A percentile compares a stretch with the other conserved stretches of the same genome.
Evolutionary conservation across 2,797 vertebrate genomes (phyloP).

Genomic region (Hoplostethus atlanticus): DNA sequence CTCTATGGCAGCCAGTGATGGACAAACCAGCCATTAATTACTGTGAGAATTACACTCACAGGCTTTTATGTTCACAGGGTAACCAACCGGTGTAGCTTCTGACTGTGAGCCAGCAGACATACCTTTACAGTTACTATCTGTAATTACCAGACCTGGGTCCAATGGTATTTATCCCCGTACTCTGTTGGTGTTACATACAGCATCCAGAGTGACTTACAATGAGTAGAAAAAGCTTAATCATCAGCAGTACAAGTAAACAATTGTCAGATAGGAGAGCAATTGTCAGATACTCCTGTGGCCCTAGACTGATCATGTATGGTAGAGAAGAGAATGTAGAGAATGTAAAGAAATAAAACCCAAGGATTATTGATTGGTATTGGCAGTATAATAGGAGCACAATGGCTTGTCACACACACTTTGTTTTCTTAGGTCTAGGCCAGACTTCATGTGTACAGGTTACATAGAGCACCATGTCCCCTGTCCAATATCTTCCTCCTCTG

Average conservation of each 20-base stretch:
- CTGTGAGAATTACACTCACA: slow-evolving; percentile 19
- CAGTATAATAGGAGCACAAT: too few relatives aligned
- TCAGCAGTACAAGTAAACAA: neutral
- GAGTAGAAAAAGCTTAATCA: neutral
- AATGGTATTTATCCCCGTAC: too few relatives aligned
- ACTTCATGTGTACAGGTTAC: neutral
- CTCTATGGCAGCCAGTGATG: slow-evolving; percentile 47
- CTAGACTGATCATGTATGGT: too few relatives aligned
- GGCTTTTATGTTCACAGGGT: slow-evolving; percentile 43
- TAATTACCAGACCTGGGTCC: neutral
- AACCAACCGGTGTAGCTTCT: slow-evolving; percentile 27
- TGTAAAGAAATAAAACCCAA: too few relatives aligned
- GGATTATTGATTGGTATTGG: too few relatives aligned
- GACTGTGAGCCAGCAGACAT: slow-evolving; percentile 36
- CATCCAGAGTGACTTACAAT: neutral
- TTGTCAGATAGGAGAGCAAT: neutral
- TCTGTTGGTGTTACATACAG: neutral
- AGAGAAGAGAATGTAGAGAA: too few relatives aligned
- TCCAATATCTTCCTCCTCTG: slow-evolving; percentile 18
- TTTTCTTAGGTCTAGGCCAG: neutral
- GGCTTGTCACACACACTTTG: too few relatives aligned
- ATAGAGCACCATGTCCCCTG: neutral
- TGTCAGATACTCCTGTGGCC: neutral
- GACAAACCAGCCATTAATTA: slow-evolving; percentile 57
- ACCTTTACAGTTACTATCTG: neutral